Evolutionary conservation across 1,140 invertebrate genomes (phyloP), one percentile per base, ranked within the genome.

Genomic region (Mamestra configurata): DNA sequence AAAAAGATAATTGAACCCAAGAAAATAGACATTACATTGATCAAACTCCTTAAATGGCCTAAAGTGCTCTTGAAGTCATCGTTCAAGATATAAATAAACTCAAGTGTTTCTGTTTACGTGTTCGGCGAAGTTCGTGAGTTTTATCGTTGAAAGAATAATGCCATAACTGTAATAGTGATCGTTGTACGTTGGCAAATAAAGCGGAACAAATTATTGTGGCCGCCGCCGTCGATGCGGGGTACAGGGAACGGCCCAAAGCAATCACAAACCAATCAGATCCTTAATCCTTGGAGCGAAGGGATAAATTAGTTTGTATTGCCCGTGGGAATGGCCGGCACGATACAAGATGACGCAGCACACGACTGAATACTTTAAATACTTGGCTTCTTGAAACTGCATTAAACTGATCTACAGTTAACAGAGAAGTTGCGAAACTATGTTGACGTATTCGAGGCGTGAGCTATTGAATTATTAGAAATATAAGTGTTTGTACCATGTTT

Each of bases 171-270:
- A 51, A 59, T 57, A 61, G 77, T 78, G 80, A 83, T 82, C 75
- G 59, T 76, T 49, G 73, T 79, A 53, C 66, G 79, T 80, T 80
- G 71, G 79, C 84, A 84, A 86, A 88, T 84, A 84, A 86, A 86
- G 79, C 84, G 80, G 71, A 80, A 86, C 84, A 84, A 84, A 84
- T 86, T 87, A 82, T 77, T 81, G 77, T 77, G 84, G 81, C 80
- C 77, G 61, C 80, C 79, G 66, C 51, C 79, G 61, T 79, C 37
- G 66, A 70, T 66, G 59, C 40, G 72, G 66, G 31, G 75, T 43
- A 78, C 55, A 72, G 73, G 78, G 82, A 82, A 70, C 73, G 77
- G 73, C 59, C 66, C 35, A 35, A 70, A 55, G 31, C 64, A 61
- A 64, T 53, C 22, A 51, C 75, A 80, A 61, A 24, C 81, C 68